Evolutionary conservation across 64 coral and sea anemone species (phyloP).

Genomic region (Dendronephthya gigantea): DNA sequence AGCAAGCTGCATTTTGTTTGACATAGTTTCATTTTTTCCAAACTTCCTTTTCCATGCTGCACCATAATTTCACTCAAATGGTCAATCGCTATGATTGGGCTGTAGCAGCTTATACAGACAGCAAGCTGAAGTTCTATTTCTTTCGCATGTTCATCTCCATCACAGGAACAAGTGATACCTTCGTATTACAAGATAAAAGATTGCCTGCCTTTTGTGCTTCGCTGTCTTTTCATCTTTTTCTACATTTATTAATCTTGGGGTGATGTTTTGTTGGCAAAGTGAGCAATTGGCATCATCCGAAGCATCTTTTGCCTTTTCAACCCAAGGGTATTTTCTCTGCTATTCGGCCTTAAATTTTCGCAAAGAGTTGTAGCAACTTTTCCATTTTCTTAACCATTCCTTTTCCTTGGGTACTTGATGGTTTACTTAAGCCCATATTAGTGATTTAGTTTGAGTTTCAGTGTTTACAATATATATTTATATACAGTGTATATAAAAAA

Average conservation of each 20-base stretch:
- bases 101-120: not conserved
- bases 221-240: not conserved
- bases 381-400: too few species aligned
- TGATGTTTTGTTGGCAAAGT: not conserved
- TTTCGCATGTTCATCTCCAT: too few species aligned
- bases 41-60: not conserved
- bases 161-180: too few species aligned
- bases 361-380: too few species aligned
- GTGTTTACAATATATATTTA: too few species aligned
- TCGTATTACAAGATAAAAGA: not conserved
- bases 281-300: not conserved
- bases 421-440: too few species aligned
- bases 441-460: too few species aligned
- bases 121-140: not conserved
- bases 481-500: too few species aligned
- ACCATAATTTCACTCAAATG: not conserved
- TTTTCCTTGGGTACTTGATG: too few species aligned
- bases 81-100: not conserved
- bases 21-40: not conserved
- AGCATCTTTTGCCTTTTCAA: not conserved
- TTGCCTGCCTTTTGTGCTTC: not conserved
- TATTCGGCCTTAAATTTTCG: too few species aligned
- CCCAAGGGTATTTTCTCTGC: not conserved
- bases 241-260: not conserved
- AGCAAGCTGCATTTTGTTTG: conserved; percentile 2